Conservation (phyloP, 2,888 invertebrate species). For the Lycophotia porphyrea region DNA sequence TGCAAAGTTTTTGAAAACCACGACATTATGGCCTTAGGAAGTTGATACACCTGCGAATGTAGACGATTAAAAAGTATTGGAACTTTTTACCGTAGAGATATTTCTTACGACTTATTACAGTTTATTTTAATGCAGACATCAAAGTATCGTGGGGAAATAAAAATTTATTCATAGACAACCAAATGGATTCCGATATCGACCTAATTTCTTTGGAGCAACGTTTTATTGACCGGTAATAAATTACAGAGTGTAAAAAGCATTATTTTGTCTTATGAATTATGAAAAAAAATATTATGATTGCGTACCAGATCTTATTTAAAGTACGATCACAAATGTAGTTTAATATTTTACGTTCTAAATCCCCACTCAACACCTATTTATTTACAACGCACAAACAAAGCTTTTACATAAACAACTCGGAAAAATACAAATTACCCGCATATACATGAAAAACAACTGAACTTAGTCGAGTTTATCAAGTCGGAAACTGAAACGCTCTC, state of each 20-base stretch:
- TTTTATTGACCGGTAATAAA: constrained; percentile 41
- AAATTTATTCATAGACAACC: constrained; percentile 60
- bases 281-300: background rate
- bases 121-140: constrained; percentile 43
- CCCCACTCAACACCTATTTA: background rate
- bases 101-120: constrained; percentile 43
- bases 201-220: constrained; percentile 41
- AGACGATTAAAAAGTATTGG: constrained; percentile 40
- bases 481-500: constrained; percentile 71
- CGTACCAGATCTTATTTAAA: background rate
- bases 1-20: background rate
- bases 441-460: constrained; percentile 60
- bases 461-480: constrained; percentile 68
- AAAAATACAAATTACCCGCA: constrained; percentile 54
- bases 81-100: constrained; percentile 39
- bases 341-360: background rate
- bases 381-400: constrained; percentile 43
- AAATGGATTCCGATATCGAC: constrained; percentile 47
- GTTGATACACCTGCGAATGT: constrained; percentile 2
- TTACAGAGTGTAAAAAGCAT: background rate
- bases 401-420: constrained; percentile 39
- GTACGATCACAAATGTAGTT: constrained; percentile 3
- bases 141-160: constrained; percentile 52
- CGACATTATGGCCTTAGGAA: constrained; percentile 1
- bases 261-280: background rate